Evolutionary conservation across 2,113 vertebrate species (phyloP).

Genomic region (Psephotus haematonotus): DNA sequence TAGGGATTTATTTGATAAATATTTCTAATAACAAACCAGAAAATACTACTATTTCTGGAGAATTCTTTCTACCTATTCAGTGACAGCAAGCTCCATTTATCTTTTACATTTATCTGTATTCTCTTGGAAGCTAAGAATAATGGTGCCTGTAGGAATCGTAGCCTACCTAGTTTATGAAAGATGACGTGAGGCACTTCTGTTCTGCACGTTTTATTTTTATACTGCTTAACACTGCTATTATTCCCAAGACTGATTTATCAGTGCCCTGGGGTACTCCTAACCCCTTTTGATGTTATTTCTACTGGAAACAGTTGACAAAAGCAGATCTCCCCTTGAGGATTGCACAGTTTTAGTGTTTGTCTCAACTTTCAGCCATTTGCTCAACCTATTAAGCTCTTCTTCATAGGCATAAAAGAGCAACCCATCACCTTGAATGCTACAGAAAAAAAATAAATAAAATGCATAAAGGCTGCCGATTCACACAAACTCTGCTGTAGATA

Average conservation of each 20-base stretch:
- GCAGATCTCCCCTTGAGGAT: background rate
- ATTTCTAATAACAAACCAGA: background rate
- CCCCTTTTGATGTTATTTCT: constrained; percentile 21
- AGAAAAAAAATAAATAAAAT: background rate
- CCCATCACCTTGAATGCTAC: background rate
- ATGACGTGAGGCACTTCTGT: background rate
- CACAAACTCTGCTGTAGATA: background rate
- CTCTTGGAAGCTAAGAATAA: constrained; percentile 51
- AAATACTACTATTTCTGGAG: background rate
- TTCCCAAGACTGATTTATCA: constrained; percentile 20
- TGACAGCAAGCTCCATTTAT: background rate
- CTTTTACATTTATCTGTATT: background rate
- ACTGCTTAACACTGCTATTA: background rate
- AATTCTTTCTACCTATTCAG: background rate
- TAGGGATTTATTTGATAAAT: background rate
- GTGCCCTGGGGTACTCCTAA: background rate
- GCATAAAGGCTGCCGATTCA: background rate
- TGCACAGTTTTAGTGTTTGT: constrained; percentile 32
- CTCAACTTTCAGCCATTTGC: constrained; percentile 35
- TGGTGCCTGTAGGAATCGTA: constrained; percentile 43
- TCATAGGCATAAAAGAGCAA: constrained; percentile 17
- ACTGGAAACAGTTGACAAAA: constrained; percentile 14
- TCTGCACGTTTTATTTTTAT: constrained; percentile 9
- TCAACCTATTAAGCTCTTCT: constrained; percentile 44
- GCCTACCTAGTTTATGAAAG: background rate